Conservation (phyloP, 2,888 invertebrate species). For the Xanthorhoe spadicearia region DNA sequence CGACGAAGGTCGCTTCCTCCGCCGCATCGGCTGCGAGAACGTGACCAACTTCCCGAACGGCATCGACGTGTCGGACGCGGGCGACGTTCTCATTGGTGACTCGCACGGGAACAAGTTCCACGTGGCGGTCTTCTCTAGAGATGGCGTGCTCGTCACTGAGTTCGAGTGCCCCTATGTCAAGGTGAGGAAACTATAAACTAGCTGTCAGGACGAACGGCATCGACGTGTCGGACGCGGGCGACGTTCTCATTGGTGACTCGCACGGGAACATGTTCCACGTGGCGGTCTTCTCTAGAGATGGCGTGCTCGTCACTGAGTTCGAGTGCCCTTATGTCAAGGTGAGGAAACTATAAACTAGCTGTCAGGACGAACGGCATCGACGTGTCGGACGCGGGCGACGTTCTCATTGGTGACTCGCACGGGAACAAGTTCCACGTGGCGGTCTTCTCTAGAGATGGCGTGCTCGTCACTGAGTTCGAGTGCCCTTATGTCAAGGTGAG, state of each 20-base stretch:
- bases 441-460: conserved; percentile 95
- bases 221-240: conserved; percentile 98
- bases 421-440: conserved; percentile 99
- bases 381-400: conserved; percentile 98
- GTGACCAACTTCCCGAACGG: conserved; percentile 99
- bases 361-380: conserved; percentile 99
- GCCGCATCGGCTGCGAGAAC: conserved; percentile 97
- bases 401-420: conserved; percentile 98
- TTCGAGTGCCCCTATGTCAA: conserved; percentile 99
- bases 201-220: conserved; percentile 99
- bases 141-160: conserved; percentile 94
- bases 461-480: conserved; percentile 95
- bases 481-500: conserved; percentile 97
- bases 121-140: conserved; percentile 96
- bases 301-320: conserved; percentile 94
- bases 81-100: conserved; percentile 98
- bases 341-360: too few relatives aligned
- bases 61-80: conserved; percentile 98
- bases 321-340: conserved; percentile 99
- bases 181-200: too few relatives aligned
- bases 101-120: conserved; percentile 99
- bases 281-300: conserved; percentile 96
- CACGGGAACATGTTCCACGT: conserved; percentile 99
- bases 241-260: conserved; percentile 98
- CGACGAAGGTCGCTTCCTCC: conserved; percentile 95